Evolutionary conservation across 2,888 invertebrate species (phyloP), one percentile per base, ranked within the genome.

Genomic region (Smittia aterrima): DNA sequence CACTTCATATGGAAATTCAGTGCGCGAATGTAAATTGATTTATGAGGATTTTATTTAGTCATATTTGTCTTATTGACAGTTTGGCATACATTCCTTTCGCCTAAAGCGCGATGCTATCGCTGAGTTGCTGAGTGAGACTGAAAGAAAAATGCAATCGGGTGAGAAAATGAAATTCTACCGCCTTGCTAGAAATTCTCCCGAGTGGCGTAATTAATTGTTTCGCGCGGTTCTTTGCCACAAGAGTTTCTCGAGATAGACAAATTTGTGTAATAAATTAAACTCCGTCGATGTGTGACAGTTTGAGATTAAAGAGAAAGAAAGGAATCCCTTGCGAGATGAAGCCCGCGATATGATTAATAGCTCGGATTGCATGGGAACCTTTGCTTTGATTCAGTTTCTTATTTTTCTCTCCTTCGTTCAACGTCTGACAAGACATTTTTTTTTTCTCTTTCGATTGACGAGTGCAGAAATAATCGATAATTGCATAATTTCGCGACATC

Each of bases 1-100:
- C 22, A 3, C 1, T 22, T 58, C 9, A 4, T 11, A 20, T 58
- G 18, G n/a, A 6, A 18, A 9, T 58, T 9, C 58, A 20, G n/a
- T 4, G 18, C 20, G n/a, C 58, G 18, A 13, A 18, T 22, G 47
- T 3, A 47, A 58, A 18, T 58, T 58, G 58, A 58, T 58, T 58
- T 58, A 58, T 58, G 58, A 58, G 18, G 20, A 20, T 58, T 58
- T 58, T 58, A 58, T 58, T 58, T 22, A 18, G 58, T 22, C 2
- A 58, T 20, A 58, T 58, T 58, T 58, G 58, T 58, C 58, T 58
- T 58, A 58, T 58, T 58, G 58, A 58, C 58, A 18, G 58, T 22
- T 22, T 58, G 58, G 58, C 58, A 58, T 58, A 58, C 20, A 58
- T 58, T 58, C 18, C 18, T 20, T 11, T 9, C 18, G 9, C 20